Conservation (phyloP, 2,888 invertebrate species). For the Volucella inanis region DNA sequence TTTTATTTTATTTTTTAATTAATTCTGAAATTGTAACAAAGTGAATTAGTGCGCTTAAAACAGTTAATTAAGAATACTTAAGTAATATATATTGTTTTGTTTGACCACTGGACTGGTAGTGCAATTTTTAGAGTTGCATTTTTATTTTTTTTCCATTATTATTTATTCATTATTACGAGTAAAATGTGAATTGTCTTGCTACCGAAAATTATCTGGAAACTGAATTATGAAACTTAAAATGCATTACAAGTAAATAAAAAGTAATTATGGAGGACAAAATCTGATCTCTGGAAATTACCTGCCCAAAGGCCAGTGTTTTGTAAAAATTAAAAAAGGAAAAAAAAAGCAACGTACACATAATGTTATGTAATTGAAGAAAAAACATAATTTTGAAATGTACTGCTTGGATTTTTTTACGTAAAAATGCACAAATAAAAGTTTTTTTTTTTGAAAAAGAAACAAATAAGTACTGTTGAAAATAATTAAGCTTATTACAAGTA, state of each 20-base stretch:
- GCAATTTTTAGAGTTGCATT: not conserved
- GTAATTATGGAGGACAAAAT: not conserved
- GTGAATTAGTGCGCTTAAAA: conserved; percentile 12
- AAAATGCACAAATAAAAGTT: too few species aligned
- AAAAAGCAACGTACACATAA: too few species aligned
- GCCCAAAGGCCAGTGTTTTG: conserved; percentile 28
- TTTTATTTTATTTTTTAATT: conserved; percentile 1
- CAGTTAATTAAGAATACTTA: conserved; percentile 15
- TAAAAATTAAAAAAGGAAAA: conserved; percentile 15
- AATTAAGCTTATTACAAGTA: too few species aligned
- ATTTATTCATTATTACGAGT: not conserved
- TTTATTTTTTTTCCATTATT: not conserved
- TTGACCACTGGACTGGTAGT: not conserved
- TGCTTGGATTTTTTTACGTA: not conserved
- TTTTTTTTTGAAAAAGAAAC: too few species aligned
- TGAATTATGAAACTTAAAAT: not conserved
- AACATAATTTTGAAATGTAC: conserved; percentile 3
- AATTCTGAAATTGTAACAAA: not conserved
- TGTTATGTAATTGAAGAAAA: not conserved
- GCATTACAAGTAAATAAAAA: conserved; percentile 3
- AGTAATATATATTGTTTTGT: conserved; percentile 1
- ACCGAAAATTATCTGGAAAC: too few species aligned
- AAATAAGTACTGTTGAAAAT: too few species aligned
- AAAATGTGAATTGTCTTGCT: too few species aligned
- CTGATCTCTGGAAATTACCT: conserved; percentile 14